Percentiles rank a stretch among this genome's conserved stretches.
These are phyloP conservation scores for Podotricha telesiphe DNA, from an alignment of 2,888 invertebrate genomes.

Conservation along the genomic window DNA sequence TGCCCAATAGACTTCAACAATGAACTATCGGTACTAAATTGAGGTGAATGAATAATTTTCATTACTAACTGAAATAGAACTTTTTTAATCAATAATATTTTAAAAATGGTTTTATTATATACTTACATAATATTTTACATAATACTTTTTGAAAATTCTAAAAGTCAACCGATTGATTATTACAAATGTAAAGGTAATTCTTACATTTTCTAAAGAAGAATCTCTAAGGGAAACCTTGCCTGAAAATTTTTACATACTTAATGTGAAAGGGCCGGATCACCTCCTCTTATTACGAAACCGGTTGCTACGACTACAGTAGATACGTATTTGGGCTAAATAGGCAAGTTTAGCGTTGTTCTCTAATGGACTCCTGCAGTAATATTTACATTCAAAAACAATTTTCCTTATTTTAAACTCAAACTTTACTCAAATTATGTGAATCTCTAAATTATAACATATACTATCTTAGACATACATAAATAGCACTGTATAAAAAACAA, in stretches of 20 bases:
- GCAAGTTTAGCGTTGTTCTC: constrained; percentile 66
- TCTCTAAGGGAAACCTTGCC: constrained; percentile 50
- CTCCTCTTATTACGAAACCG: constrained; percentile 59
- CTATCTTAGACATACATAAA: neutral
- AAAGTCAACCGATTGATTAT: constrained; percentile 4
- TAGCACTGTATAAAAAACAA: too few relatives aligned
- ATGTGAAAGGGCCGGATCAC: constrained; percentile 56
- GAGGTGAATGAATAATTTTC: constrained; percentile 43
- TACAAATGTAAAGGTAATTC: neutral
- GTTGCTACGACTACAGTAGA: constrained; percentile 52
- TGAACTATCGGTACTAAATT: constrained; percentile 48
- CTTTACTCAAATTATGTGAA: constrained; percentile 28
- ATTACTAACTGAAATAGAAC: neutral
- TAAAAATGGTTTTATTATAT: neutral
- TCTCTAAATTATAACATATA: constrained; percentile 44
- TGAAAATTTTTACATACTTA: constrained; percentile 51
- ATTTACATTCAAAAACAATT: constrained; percentile 77
- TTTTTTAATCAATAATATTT: neutral
- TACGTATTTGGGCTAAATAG: constrained; percentile 57
- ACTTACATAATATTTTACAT: neutral
- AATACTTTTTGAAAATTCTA: constrained; percentile 1
- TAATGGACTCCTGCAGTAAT: constrained; percentile 71
- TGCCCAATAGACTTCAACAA: constrained; percentile 58
- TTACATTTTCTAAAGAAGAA: constrained; percentile 20
- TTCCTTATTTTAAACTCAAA: too few relatives aligned